These are phyloP conservation scores for Aphrocallistes beatrix DNA, from an alignment of 37 sponge, comb jelly and placozoan genomes.

Conservation along the genomic window DNA sequence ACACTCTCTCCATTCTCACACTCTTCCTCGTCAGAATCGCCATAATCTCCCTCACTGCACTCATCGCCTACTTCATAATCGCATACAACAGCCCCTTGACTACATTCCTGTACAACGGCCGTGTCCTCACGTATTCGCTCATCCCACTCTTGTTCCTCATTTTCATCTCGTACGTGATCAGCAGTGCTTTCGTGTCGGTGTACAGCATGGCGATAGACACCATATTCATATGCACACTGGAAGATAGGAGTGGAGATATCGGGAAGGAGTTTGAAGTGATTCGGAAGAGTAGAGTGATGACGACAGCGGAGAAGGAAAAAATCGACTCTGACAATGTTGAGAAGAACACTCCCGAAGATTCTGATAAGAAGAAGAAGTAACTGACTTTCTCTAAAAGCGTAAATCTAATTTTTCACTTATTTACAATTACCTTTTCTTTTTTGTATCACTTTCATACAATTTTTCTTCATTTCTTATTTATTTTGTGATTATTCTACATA, in stretches of 20 bases:
- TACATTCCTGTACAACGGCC: not conserved
- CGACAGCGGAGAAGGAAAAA: not conserved
- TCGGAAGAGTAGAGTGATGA: not conserved
- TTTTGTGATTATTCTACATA: not conserved
- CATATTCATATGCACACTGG: slow-evolving; percentile 16
- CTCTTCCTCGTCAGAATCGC: not conserved
- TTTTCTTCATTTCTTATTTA: not conserved
- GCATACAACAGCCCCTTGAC: not conserved
- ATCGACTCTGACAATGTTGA: not conserved
- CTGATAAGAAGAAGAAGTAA: not conserved
- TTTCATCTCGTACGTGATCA: not conserved
- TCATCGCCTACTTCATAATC: not conserved
- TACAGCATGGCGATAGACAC: slow-evolving; percentile 3
- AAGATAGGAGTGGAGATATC: not conserved
- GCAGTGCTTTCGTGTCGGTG: not conserved
- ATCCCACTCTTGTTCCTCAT: not conserved
- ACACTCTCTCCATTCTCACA: not conserved
- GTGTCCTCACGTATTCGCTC: not conserved
- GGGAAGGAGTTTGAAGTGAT: not conserved
- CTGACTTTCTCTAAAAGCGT: too few species aligned
- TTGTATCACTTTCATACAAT: not conserved
- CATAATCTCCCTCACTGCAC: not conserved
- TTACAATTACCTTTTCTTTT: not conserved
- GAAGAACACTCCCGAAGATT: not conserved
- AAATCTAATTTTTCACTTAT: too few species aligned